These are phyloP conservation scores for Geothlypis trichas DNA, from an alignment of 2,113 vertebrate genomes.

Conservation along the genomic window DNA sequence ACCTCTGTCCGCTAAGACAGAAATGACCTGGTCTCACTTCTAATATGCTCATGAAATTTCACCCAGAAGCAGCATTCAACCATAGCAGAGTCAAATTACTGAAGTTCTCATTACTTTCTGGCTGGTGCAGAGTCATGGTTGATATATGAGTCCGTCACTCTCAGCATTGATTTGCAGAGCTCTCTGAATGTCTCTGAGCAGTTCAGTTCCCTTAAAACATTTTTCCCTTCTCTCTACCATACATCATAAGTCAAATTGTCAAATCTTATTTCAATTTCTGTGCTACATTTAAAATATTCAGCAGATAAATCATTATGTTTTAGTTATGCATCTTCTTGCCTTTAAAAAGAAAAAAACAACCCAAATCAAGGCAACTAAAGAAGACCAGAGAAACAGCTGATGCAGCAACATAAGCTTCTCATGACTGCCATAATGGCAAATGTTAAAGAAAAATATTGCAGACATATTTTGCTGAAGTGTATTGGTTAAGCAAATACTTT, in stretches of 20 bases:
- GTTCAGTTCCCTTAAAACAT: background rate
- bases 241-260: constrained; percentile 16
- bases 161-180: constrained; percentile 26
- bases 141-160: constrained; percentile 46
- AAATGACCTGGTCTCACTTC: background rate
- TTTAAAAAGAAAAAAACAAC: background rate
- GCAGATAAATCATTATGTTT: background rate
- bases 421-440: background rate
- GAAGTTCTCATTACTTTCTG: constrained; percentile 43
- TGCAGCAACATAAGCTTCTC: background rate
- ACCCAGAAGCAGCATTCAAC: constrained; percentile 35
- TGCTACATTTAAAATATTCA: constrained; percentile 35
- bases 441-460: background rate
- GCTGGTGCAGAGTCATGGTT: constrained; percentile 23
- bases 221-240: background rate
- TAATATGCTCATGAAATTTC: constrained; percentile 18
- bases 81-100: constrained; percentile 50
- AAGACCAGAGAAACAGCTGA: background rate
- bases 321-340: background rate
- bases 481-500: background rate
- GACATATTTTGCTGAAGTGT: background rate
- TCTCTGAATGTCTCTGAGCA: constrained; percentile 6
- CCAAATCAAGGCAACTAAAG: background rate
- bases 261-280: constrained; percentile 17
- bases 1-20: background rate